A percentile compares a stretch with the other conserved stretches of the same genome.
phyloP scores from a whole-genome alignment of 2,113 vertebrate species.

The Semnopithecus entellus region DNA sequence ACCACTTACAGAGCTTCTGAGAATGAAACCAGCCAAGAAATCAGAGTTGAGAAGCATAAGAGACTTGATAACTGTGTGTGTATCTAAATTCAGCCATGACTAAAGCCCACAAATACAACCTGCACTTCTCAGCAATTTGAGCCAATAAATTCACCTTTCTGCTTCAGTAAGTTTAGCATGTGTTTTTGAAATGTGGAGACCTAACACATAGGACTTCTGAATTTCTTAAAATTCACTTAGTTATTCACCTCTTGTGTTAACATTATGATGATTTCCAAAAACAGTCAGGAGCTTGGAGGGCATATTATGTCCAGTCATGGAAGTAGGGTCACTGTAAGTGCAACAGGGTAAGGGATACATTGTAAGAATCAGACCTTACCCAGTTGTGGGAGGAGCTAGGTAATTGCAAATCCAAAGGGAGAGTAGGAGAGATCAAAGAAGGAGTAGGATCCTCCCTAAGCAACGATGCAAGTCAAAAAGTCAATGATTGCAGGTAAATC shows the following conservation, averaged over 20 bases:
- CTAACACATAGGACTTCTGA: neutral
- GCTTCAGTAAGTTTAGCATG: neutral
- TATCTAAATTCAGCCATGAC: neutral
- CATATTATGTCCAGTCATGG: neutral
- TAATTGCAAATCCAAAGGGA: neutral
- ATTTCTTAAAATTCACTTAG: neutral
- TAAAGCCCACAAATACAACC: neutral
- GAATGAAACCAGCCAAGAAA: neutral
- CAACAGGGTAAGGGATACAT: neutral
- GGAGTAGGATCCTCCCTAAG: neutral
- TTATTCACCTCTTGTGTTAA: neutral
- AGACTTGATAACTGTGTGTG: neutral
- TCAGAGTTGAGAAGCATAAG: neutral
- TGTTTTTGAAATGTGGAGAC: neutral
- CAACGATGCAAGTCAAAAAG: neutral
- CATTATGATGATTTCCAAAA: neutral
- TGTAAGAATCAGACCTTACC: too few relatives aligned
- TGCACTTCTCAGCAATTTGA: neutral
- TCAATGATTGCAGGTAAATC: neutral
- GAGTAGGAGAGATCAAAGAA: neutral
- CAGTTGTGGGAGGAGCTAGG: neutral
- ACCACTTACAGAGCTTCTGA: neutral
- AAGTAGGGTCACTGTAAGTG: neutral
- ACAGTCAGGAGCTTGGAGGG: neutral
- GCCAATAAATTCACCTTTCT: neutral